These are phyloP conservation scores for Cephalopterus ornatus DNA, from an alignment of 2,113 vertebrate species.

Conservation along the genomic window DNA sequence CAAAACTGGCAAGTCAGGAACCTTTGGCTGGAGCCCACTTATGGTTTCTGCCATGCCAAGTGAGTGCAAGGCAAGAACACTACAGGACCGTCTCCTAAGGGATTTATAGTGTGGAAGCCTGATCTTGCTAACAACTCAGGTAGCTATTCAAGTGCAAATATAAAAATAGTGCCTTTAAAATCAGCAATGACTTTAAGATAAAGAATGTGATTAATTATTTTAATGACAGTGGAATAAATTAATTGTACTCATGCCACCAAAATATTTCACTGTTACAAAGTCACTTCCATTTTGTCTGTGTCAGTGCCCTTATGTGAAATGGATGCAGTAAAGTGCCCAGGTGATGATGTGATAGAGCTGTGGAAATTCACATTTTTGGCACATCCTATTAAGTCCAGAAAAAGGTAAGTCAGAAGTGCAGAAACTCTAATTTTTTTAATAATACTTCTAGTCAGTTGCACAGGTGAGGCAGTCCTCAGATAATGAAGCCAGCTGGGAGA, in stretches of 20 bases:
- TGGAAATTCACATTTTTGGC: neutral
- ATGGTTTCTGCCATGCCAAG: neutral
- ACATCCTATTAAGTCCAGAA: neutral
- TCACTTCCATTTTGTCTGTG: neutral
- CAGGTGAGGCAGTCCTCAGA: neutral
- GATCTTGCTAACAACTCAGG: neutral
- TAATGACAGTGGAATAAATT: neutral
- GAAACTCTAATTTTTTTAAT: neutral
- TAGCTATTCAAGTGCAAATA: neutral
- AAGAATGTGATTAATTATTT: neutral
- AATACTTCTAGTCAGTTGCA: neutral
- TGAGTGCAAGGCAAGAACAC: neutral
- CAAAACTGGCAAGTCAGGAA: neutral
- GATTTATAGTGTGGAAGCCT: neutral
- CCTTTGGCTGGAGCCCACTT: neutral
- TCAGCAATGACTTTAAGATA: neutral
- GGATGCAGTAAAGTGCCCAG: neutral
- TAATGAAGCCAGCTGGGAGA: conserved; percentile 27
- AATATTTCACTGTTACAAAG: neutral
- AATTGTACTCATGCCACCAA: neutral
- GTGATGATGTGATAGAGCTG: neutral
- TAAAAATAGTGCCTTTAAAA: neutral
- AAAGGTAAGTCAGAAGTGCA: neutral
- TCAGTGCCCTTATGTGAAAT: neutral
- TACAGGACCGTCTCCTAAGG: neutral